Conservation (phyloP, 92 coral and sea anemone species). For the Pocillopora grandis region DNA sequence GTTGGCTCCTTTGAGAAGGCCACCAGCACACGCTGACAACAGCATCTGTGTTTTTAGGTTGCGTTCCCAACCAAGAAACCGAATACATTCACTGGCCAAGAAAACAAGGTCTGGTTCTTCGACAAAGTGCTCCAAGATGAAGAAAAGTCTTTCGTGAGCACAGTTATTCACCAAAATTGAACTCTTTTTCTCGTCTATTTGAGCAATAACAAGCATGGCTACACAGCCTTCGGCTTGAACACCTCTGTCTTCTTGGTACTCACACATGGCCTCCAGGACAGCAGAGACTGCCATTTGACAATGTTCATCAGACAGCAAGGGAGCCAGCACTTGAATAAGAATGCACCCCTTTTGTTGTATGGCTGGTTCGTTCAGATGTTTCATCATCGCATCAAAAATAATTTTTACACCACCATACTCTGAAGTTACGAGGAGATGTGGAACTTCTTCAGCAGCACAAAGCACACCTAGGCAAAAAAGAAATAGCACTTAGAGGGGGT, state of each 20-base stretch:
- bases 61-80: constrained; percentile 81
- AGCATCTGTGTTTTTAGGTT: constrained; percentile 83
- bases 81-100: constrained; percentile 80
- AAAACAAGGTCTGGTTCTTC: constrained; percentile 61
- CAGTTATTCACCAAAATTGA: constrained; percentile 69
- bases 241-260: constrained; percentile 54
- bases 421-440: constrained; percentile 65
- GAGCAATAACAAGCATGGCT: constrained; percentile 75
- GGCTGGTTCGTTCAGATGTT: constrained; percentile 44
- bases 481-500: too few relatives aligned
- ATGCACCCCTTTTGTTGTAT: constrained; percentile 86
- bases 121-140: constrained; percentile 68
- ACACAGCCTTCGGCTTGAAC: constrained; percentile 86
- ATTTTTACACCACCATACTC: constrained; percentile 36
- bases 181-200: constrained; percentile 67
- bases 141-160: constrained; percentile 85
- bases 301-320: constrained; percentile 51
- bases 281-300: constrained; percentile 53
- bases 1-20: constrained; percentile 70
- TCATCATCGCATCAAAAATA: constrained; percentile 60
- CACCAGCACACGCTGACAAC: constrained; percentile 85
- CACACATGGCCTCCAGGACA: constrained; percentile 71
- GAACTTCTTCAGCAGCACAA: constrained; percentile 75
- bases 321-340: constrained; percentile 71
- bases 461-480: constrained; percentile 69